Evolutionary conservation across 1,140 invertebrate genomes (phyloP).

Genomic region (Megalonaias nervosa): DNA sequence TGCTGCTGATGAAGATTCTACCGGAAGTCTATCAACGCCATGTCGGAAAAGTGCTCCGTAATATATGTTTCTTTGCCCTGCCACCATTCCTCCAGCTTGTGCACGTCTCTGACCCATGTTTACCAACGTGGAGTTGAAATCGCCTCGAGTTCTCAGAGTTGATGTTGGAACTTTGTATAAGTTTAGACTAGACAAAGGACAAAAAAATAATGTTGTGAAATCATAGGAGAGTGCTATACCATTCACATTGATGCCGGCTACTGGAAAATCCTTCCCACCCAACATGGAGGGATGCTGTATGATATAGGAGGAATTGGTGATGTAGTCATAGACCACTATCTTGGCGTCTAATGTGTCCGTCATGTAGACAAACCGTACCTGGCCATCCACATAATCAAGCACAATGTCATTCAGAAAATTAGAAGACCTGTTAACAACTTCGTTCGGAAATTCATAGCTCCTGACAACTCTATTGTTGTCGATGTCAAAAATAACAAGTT

Average conservation of each 20-base stretch:
- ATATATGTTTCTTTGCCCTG: constrained; percentile 40
- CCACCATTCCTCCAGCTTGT: constrained; percentile 41
- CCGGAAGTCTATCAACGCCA: constrained; percentile 32
- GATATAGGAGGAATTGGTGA: constrained; percentile 27
- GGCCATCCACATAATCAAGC: constrained; percentile 43
- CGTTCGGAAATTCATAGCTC: constrained; percentile 33
- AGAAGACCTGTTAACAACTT: constrained; percentile 31
- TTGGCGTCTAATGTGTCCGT: constrained; percentile 41
- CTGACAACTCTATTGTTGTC: constrained; percentile 14
- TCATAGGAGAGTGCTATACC: constrained; percentile 51
- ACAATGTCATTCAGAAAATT: constrained; percentile 57
- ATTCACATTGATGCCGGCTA: constrained; percentile 3
- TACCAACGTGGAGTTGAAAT: not conserved
- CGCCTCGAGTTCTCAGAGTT: constrained; percentile 5
- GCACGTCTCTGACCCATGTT: constrained; percentile 34
- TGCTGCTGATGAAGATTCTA: not conserved
- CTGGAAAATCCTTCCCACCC: constrained; percentile 6
- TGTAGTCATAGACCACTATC: constrained; percentile 39
- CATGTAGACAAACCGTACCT: constrained; percentile 47
- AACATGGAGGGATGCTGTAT: constrained; percentile 42
- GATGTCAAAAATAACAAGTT: constrained; percentile 45
- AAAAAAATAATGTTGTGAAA: constrained; percentile 48
- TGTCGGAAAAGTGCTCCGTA: constrained; percentile 34
- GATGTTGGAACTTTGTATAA: constrained; percentile 44
- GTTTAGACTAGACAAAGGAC: constrained; percentile 30